Evolutionary conservation across 2,113 vertebrate genomes (phyloP).

Genomic region (Ctenomys sociabilis): DNA sequence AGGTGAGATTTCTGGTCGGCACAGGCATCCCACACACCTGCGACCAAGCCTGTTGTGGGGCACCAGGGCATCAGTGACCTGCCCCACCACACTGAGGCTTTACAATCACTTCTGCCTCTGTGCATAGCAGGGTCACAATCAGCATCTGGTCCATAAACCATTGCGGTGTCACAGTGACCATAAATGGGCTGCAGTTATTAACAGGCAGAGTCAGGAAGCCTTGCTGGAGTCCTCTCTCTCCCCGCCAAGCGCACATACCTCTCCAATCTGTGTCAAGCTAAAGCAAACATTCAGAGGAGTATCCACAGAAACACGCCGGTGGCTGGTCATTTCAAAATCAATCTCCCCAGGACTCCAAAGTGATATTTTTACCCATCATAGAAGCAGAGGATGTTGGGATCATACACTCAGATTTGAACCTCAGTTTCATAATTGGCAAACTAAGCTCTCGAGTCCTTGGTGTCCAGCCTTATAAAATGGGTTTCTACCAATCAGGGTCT

Average conservation of each 20-base stretch:
- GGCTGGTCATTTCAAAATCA: background rate
- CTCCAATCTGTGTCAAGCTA: background rate
- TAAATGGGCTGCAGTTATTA: background rate
- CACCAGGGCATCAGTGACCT: background rate
- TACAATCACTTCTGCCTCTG: background rate
- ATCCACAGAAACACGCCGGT: background rate
- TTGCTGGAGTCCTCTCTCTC: background rate
- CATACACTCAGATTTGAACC: background rate
- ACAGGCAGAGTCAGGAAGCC: background rate
- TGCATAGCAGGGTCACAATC: background rate
- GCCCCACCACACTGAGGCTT: background rate
- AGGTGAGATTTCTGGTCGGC: background rate
- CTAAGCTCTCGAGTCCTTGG: background rate
- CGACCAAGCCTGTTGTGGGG: background rate
- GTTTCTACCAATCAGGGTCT: background rate
- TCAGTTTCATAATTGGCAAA: background rate
- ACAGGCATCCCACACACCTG: background rate
- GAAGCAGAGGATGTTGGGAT: fast-evolving
- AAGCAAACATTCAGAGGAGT: background rate
- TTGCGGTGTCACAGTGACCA: background rate
- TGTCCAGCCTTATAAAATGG: background rate
- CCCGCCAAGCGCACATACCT: background rate
- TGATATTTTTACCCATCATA: background rate
- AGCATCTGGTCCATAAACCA: background rate
- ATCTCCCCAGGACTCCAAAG: background rate